A percentile compares a stretch with the other conserved stretches of the same genome.
phyloP scores from a whole-genome alignment of 2,797 vertebrate genomes.

The Dipus sagitta region DNA sequence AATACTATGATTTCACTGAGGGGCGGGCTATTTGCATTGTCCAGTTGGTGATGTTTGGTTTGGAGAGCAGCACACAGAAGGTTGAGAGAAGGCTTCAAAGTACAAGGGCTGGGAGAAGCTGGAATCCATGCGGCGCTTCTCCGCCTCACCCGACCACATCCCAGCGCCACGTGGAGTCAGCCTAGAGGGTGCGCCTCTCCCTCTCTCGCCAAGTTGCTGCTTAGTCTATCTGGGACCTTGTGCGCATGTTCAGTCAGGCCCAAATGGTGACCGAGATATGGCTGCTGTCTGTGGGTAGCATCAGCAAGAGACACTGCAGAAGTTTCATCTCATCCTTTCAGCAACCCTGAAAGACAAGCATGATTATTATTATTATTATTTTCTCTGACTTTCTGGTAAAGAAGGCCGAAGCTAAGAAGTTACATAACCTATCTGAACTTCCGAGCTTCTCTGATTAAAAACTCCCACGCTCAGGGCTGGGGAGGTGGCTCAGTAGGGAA shows the following conservation, averaged over 20 bases:
- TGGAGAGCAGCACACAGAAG: neutral
- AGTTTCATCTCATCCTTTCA: conserved; percentile 3
- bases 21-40: neutral
- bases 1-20: neutral
- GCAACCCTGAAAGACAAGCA: neutral
- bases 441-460: conserved; percentile 4
- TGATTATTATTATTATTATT: too few species aligned
- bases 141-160: neutral
- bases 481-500: too few species aligned
- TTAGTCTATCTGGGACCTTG: neutral
- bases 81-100: conserved; percentile 17
- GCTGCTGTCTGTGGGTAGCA: neutral
- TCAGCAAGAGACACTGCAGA: neutral
- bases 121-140: neutral
- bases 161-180: neutral
- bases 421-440: neutral
- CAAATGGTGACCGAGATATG: neutral
- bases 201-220: neutral
- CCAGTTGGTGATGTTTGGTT: neutral
- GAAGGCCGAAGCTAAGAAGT: neutral
- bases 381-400: neutral
- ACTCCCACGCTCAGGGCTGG: neutral
- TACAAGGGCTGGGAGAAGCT: neutral
- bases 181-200: neutral
- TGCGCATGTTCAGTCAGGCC: neutral